Conservation (phyloP, 2,113 vertebrate species). For the Myocastor coypus region DNA sequence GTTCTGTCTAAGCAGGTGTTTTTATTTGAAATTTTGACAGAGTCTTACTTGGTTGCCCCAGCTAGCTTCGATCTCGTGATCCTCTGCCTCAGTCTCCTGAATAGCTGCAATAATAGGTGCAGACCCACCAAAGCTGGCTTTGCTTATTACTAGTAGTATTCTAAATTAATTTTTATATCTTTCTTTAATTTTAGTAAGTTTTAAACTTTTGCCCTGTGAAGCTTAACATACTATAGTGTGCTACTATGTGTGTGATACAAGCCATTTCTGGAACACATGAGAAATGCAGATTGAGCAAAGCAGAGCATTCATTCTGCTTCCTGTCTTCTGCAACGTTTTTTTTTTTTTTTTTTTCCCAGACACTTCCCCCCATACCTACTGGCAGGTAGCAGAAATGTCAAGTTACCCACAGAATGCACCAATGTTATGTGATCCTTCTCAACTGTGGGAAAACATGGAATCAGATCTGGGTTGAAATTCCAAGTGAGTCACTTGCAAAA, state of each 20-base stretch:
- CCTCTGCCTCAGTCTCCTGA: not conserved
- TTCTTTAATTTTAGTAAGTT: not conserved
- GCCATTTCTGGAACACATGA: not conserved
- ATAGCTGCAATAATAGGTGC: not conserved
- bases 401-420: not conserved
- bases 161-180: not conserved
- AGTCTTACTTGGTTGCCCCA: not conserved
- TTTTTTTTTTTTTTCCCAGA: not conserved
- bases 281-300: not conserved
- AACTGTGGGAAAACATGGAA: not conserved
- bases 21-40: not conserved
- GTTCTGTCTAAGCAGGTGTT: too few relatives aligned
- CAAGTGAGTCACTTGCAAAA: not conserved
- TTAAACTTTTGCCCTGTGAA: not conserved
- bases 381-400: not conserved
- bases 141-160: not conserved
- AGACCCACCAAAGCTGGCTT: not conserved
- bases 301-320: not conserved
- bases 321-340: not conserved
- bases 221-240: not conserved
- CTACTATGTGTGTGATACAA: not conserved
- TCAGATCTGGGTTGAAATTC: not conserved
- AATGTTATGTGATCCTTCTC: not conserved
- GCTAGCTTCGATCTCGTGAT: not conserved
- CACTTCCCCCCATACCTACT: not conserved